phyloP scores from a whole-genome alignment of 2,113 vertebrate species.

The Pleuronectes platessa region DNA sequence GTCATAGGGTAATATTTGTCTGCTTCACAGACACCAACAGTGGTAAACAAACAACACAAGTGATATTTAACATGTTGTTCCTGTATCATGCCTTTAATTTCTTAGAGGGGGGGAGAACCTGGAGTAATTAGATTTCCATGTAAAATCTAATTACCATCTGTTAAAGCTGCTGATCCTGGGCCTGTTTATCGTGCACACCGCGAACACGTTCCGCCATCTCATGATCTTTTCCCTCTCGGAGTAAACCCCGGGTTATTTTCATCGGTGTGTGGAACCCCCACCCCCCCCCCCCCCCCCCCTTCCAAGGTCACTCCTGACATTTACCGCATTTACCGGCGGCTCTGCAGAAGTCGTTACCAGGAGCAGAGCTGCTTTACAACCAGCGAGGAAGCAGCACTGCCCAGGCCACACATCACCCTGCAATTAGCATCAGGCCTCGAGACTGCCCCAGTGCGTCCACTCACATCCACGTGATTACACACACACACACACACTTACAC shows the following conservation, averaged over 20 bases:
- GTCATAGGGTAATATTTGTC: not conserved
- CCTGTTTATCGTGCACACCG: constrained; percentile 31
- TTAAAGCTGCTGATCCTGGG: constrained; percentile 38
- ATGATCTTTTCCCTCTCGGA: constrained; percentile 46
- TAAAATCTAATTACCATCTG: constrained; percentile 69
- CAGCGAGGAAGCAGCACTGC: constrained; percentile 20
- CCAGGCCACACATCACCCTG: constrained; percentile 74
- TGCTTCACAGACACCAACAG: not conserved
- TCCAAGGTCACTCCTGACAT: constrained; percentile 47
- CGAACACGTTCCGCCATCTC: constrained; percentile 43
- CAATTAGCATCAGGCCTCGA: constrained; percentile 70
- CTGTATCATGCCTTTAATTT: constrained; percentile 1
- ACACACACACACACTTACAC: not conserved
- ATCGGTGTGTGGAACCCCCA: constrained; percentile 29
- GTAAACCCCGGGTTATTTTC: constrained; percentile 46
- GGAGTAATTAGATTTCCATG: constrained; percentile 66
- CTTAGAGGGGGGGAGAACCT: constrained; percentile 24
- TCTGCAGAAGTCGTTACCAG: constrained; percentile 60
- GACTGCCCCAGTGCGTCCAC: constrained; percentile 32
- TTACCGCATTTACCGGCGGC: not conserved
- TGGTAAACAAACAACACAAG: not conserved
- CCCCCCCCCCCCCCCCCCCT: not conserved
- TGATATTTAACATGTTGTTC: not conserved
- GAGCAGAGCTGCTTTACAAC: constrained; percentile 44
- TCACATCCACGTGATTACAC: not conserved